Evolutionary conservation across 2,888 invertebrate species (phyloP), one percentile per base, ranked within the genome.

Genomic region (Nymphalis urticae): DNA sequence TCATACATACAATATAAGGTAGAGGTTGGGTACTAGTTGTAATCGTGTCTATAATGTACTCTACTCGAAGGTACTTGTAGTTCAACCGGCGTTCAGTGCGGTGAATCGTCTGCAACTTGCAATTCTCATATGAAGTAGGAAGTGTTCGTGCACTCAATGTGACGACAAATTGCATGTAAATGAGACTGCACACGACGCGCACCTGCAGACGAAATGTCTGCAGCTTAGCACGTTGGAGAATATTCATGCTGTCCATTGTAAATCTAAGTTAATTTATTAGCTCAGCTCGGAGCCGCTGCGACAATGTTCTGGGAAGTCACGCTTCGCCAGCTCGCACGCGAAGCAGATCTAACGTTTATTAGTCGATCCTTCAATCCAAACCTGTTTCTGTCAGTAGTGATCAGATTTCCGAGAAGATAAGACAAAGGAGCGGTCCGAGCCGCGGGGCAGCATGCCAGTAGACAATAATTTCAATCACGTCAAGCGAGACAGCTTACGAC

Each of bases 391-490:
- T 64, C 63, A 21, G 60, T 48, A 58, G 51, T 51, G 53, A 60
- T 63, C 60, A 68, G 68, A 66, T 70, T 64, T 67, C 58, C 27
- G 66, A 48, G 59, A 66, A 66, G 69, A 72, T 64, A 67, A 65
- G 36, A 65, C 36, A n/a, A 36, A 62, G 32, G 24, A n/a, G 24
- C 53, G 53, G 24, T 36, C 42, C 17, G 27, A 16, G 54, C 66
- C 36, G 48, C 61, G 27, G 60, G 56, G 19, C 32, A 7, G 50
- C 36, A 48, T 47, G 48, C 53, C 24, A 42, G 24, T 24, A 53
- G 59, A 21, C 50, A 58, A 72, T 73, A 58, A 67, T 69, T 72
- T 71, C 64, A 68, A 62, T 69, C 66, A 65, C 66, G 66, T 53
- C 69, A 64, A 32, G 42, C 53, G 62, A 66, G 68, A 69, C 67